Conservation (phyloP, 2,888 invertebrate genomes). For the Cephus pulcher region DNA sequence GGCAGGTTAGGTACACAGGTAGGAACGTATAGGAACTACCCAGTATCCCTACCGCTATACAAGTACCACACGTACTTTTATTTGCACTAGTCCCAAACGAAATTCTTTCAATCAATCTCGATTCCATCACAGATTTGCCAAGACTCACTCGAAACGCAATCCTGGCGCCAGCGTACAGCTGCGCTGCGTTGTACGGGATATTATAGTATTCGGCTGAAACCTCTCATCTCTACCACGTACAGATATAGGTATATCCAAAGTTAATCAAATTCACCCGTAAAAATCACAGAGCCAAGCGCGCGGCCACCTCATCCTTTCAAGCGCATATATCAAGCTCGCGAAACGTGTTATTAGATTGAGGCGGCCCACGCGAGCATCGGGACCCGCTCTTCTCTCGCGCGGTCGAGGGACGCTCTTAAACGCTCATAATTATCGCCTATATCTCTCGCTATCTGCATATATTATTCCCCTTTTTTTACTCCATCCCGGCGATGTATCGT, state of each 20-base stretch:
- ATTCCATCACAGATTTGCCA: background rate
- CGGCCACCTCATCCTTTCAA: conserved; percentile 10
- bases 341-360: conserved; percentile 59
- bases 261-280: conserved; percentile 27
- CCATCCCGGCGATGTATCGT: conserved; percentile 13
- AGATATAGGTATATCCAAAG: conserved; percentile 3
- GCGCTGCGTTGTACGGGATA: background rate
- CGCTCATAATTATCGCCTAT: conserved; percentile 56
- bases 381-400: conserved; percentile 30
- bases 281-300: conserved; percentile 16
- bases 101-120: background rate
- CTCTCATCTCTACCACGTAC: background rate
- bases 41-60: background rate
- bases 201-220: background rate
- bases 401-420: conserved; percentile 45
- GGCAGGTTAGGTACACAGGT: background rate
- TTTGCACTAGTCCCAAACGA: background rate
- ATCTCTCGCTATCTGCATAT: conserved; percentile 52
- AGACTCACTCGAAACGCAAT: background rate
- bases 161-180: background rate
- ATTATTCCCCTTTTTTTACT: conserved; percentile 37
- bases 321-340: conserved; percentile 25
- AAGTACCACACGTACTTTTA: background rate
- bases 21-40: background rate
- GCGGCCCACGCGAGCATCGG: conserved; percentile 50